Conservation (phyloP, 2,888 invertebrate genomes). For the Microctonus aethiopoides region DNA sequence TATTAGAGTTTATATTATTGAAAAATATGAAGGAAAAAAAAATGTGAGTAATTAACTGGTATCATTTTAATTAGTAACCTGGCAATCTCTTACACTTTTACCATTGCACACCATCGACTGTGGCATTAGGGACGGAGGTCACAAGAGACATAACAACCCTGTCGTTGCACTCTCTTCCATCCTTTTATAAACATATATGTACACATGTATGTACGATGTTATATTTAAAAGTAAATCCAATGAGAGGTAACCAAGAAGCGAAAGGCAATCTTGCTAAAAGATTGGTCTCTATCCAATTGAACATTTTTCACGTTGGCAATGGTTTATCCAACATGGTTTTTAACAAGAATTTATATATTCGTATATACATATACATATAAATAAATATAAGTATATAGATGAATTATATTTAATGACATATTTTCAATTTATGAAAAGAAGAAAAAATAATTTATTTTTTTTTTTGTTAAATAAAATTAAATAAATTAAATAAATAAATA, state of each 20-base stretch:
- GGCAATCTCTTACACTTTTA: not conserved
- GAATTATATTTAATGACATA: too few species aligned
- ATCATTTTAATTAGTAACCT: slow-evolving; percentile 4
- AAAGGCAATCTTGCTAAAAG: not conserved
- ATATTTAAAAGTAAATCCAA: not conserved
- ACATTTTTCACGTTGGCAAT: not conserved
- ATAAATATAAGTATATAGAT: not conserved
- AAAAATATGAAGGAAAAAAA: not conserved
- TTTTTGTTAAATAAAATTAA: too few species aligned
- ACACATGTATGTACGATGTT: not conserved
- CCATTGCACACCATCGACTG: not conserved
- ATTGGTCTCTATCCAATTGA: not conserved
- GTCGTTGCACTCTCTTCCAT: not conserved
- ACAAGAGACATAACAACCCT: not conserved
- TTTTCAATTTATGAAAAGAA: too few species aligned
- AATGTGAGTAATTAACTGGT: not conserved
- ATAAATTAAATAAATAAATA: too few species aligned
- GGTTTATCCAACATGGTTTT: not conserved
- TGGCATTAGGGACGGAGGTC: not conserved
- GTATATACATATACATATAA: not conserved
- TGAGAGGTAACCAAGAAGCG: not conserved
- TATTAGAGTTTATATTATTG: too few species aligned
- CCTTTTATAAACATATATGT: not conserved
- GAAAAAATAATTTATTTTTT: too few species aligned
- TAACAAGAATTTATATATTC: not conserved